Evolutionary conservation across 2,888 invertebrate genomes (phyloP).

Genomic region (Parochlus steinenii): DNA sequence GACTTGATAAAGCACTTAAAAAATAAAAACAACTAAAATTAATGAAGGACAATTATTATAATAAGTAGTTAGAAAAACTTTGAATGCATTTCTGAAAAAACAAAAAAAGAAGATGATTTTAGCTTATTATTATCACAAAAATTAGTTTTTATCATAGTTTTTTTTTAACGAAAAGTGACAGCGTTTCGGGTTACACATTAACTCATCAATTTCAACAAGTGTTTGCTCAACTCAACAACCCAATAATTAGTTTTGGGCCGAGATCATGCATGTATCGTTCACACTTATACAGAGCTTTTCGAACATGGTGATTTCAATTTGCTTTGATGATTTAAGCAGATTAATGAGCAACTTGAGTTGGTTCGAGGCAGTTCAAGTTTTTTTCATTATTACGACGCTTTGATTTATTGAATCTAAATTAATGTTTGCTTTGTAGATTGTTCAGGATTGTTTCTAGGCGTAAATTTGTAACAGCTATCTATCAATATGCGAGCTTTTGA

Average conservation of each 20-base stretch:
- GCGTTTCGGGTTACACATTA: too few relatives aligned
- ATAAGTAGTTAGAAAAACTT: too few relatives aligned
- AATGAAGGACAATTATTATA: too few relatives aligned
- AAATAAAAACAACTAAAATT: too few relatives aligned
- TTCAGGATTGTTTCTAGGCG: background rate
- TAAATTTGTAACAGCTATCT: background rate
- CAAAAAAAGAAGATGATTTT: too few relatives aligned
- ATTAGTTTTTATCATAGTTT: too few relatives aligned
- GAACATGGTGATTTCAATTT: background rate
- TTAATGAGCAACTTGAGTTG: slow-evolving; percentile 1
- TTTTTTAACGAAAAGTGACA: too few relatives aligned
- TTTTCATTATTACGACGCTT: background rate
- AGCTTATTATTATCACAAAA: too few relatives aligned
- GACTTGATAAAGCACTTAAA: too few relatives aligned
- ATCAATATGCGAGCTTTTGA: background rate
- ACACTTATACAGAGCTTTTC: slow-evolving; percentile 1
- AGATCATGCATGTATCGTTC: background rate
- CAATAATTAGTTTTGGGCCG: background rate
- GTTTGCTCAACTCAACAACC: background rate
- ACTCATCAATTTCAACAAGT: background rate
- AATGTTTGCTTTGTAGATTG: background rate
- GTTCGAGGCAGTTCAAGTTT: background rate
- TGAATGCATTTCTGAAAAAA: too few relatives aligned
- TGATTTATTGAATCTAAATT: background rate
- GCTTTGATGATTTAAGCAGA: background rate